These are phyloP conservation scores for Luscinia luscinia DNA, from an alignment of 2,797 vertebrate species.

Conservation along the genomic window DNA sequence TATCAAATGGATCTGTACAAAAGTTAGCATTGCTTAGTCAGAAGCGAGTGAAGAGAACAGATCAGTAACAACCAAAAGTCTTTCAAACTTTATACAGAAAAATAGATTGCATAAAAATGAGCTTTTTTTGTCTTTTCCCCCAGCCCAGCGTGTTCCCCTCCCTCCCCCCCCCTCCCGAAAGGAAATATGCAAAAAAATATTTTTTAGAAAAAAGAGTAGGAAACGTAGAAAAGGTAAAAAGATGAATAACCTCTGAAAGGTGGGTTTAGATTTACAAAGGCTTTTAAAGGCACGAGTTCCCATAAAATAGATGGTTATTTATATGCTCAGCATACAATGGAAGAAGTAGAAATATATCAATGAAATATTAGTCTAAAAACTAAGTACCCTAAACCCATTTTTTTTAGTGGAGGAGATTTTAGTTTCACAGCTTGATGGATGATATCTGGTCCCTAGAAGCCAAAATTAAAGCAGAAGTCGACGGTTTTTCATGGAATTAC, in stretches of 20 bases:
- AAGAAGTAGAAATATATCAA: slow-evolving; percentile 70
- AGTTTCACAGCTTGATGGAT: slow-evolving; percentile 80
- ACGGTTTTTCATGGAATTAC: slow-evolving; percentile 48
- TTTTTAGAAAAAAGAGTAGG: slow-evolving; percentile 73
- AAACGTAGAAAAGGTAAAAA: slow-evolving; percentile 82
- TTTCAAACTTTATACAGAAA: slow-evolving; percentile 77
- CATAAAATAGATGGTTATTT: slow-evolving; percentile 77
- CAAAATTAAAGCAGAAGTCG: slow-evolving; percentile 47
- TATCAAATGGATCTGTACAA: slow-evolving; percentile 87
- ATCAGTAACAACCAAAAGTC: slow-evolving; percentile 82
- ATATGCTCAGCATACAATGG: slow-evolving; percentile 78
- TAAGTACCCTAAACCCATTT: slow-evolving; percentile 59
- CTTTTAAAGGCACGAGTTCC: slow-evolving; percentile 83
- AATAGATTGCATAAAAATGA: slow-evolving; percentile 76
- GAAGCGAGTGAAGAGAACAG: slow-evolving; percentile 84
- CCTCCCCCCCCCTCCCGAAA: slow-evolving; percentile 9
- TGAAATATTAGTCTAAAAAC: slow-evolving; percentile 71
- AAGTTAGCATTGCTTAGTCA: slow-evolving; percentile 92
- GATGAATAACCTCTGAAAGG: slow-evolving; percentile 75
- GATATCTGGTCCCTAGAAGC: slow-evolving; percentile 71
- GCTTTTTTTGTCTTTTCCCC: slow-evolving; percentile 45
- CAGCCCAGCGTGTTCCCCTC: not conserved
- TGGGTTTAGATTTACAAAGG: slow-evolving; percentile 78
- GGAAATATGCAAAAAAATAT: slow-evolving; percentile 68
- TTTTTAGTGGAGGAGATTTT: slow-evolving; percentile 73